Evolutionary conservation across 2,888 invertebrate species (phyloP), one percentile per base, ranked within the genome.

Genomic region (Sphinx pinastri): DNA sequence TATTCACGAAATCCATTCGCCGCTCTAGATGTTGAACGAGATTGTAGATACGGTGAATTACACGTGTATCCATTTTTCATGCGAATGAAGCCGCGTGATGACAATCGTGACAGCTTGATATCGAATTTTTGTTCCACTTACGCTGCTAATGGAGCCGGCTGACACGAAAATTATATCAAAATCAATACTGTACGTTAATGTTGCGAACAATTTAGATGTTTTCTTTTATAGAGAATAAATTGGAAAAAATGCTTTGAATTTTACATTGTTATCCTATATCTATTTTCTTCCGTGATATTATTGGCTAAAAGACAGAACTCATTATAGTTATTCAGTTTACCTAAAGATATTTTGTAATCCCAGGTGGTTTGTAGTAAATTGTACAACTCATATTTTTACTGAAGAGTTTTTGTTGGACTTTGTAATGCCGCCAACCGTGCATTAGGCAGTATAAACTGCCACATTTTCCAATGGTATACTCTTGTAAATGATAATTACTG

Each of bases 1-100:
- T 92, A 91, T 92, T 90, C 91, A 93, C 91, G 90, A 89, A 90
- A 88, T 88, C 84, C 86, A 88, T 89, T 90, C 88, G 88, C 81
- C 89, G 88, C 81, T 88, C 88, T 81, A 89, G 88, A 92, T 91
- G 87, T 88, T 83, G 78, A 81, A 73, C 73, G 83, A 90, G 93
- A 93, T 93, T 85, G 84, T 81, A 68, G 92, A 92, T 92, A 91
- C 84, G 90, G 87, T 85, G 82, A 89, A 91, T 91, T 90, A 89
- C 86, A 82, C 79, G 80, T 83, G 86, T 86, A 87, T 86, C 85
- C 86, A 89, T 92, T 88, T 89, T 88, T 88, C 88, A 90, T 85
- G 84, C 84, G 82, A 77, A 81, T 86, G 84, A 82, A 82, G 81
- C 75, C 76, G 69, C 74, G 78, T 91, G 91, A 91, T 91, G 93